Conservation (phyloP, 2,113 vertebrate species). For the Nibea albiflora region DNA sequence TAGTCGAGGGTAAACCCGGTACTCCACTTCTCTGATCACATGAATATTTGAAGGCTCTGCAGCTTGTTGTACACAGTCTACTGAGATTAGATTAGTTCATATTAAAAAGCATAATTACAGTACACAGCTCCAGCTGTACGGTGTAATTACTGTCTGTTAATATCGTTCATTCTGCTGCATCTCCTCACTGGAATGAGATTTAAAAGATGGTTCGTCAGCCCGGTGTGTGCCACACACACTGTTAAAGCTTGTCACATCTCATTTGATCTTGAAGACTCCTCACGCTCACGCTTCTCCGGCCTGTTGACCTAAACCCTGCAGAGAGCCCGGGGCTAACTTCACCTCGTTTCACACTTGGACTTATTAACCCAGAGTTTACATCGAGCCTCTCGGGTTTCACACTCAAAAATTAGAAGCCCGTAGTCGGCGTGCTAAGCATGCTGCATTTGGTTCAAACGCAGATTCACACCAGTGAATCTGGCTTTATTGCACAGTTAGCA, state of each 20-base stretch:
- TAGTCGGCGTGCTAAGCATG: not conserved
- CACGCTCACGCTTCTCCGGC: not conserved
- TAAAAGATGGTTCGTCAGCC: not conserved
- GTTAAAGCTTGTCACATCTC: slow-evolving; percentile 11
- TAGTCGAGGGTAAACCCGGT: not conserved
- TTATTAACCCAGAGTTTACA: slow-evolving; percentile 1
- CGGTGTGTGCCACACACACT: not conserved
- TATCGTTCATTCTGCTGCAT: not conserved
- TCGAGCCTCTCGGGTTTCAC: slow-evolving; percentile 7
- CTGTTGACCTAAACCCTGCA: slow-evolving; percentile 20
- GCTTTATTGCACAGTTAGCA: not conserved
- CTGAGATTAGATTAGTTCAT: slow-evolving; percentile 3
- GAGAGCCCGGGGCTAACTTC: not conserved
- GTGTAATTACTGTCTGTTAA: not conserved
- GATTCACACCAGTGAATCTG: not conserved
- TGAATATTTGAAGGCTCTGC: not conserved
- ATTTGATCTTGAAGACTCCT: slow-evolving; percentile 11
- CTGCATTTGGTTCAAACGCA: not conserved
- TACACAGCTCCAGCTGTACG: slow-evolving; percentile 11
- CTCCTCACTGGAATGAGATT: slow-evolving; percentile 7
- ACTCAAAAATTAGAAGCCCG: not conserved
- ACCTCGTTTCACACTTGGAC: slow-evolving; percentile 12
- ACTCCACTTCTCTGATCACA: not conserved
- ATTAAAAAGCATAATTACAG: slow-evolving; percentile 22
- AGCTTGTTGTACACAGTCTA: not conserved